These are phyloP conservation scores for Coelopa pilipes DNA, from an alignment of 2,888 invertebrate genomes.

Conservation along the genomic window DNA sequence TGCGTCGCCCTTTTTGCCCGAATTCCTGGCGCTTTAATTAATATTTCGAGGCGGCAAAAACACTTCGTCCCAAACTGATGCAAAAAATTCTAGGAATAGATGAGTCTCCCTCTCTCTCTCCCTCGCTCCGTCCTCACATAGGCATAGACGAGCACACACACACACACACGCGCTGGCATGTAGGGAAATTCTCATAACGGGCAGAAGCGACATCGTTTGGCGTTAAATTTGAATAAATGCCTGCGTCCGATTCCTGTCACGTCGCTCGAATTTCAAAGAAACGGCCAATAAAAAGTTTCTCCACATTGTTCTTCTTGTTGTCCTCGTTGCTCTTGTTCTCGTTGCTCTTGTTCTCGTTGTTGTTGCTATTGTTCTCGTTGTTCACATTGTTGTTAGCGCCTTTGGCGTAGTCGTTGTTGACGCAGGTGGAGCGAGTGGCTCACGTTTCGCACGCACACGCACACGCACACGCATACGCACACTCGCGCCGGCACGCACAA, in stretches of 20 bases:
- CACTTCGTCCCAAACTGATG: background rate
- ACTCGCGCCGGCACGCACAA: background rate
- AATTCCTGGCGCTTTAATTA: background rate
- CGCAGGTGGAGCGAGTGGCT: background rate
- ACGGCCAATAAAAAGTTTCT: no score
- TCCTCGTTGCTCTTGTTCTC: no score
- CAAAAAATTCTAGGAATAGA: background rate
- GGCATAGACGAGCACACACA: background rate
- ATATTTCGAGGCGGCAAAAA: background rate
- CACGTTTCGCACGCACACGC: background rate
- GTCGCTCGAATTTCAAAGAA: background rate
- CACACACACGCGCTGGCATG: background rate
- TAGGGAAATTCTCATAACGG: background rate
- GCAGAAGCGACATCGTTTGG: slow-evolving; percentile 1
- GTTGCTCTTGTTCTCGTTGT: no score
- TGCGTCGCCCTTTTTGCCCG: background rate
- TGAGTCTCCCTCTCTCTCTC: no score
- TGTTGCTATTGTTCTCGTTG: no score
- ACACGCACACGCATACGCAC: background rate
- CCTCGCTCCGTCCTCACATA: background rate
- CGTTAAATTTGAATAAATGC: slow-evolving; percentile 16
- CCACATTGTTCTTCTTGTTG: no score
- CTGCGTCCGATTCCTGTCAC: slow-evolving; percentile 8
- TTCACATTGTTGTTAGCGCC: no score
- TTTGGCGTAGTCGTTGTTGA: background rate